Base-by-base conservation (phyloP, 1,140 invertebrate genomes). In the Anoplolepis gracilipes region DNA sequence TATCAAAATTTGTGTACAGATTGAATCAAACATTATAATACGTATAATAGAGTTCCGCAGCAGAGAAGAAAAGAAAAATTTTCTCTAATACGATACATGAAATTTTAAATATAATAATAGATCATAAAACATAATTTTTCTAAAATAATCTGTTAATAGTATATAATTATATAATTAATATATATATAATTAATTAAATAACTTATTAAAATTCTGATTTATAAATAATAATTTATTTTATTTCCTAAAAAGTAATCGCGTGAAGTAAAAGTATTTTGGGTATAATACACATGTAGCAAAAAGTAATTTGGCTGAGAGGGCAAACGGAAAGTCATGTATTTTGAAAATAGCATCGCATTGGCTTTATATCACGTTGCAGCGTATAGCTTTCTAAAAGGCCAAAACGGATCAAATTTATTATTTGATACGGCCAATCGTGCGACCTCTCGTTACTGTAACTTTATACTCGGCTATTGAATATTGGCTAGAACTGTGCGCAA, bases 391-490 rank as follows among this genome's bases (percentile, higher is more conserved):
- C 8, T 33, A 28, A 46, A n/a, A 49, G 67, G 28, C 25, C 46
- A 28, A 69, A 79, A 42, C 64, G 25, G 49, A 70, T 79, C 39
- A 70, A 53, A 79, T 70, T 79, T 79, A 79, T 79, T 79, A 79
- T 55, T 70, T 55, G 16, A 79, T 53, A 42, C 16, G 22, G 64
- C 39, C 59, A 65, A 77, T 77, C 57, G 75, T 25, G 75, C 39
- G 61, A 77, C 4, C 59, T 64, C 75, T 64, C 36, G 75, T 77
- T 77, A 77, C 19, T 11, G 73, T 77, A 77, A 77, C 59, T 77
- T 77, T 77, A 77, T 77, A 65, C 57, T n/a, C 36, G 57, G 22
- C 16, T 77, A 77, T 77, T 42, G 25, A n/a, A 77, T 39, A 30
- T 64, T 77, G 39, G 28, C 42, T 70, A 70, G 19, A 69, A 10